Conservation (phyloP, 2,113 vertebrate genomes). For the Callopanchax toddi region DNA sequence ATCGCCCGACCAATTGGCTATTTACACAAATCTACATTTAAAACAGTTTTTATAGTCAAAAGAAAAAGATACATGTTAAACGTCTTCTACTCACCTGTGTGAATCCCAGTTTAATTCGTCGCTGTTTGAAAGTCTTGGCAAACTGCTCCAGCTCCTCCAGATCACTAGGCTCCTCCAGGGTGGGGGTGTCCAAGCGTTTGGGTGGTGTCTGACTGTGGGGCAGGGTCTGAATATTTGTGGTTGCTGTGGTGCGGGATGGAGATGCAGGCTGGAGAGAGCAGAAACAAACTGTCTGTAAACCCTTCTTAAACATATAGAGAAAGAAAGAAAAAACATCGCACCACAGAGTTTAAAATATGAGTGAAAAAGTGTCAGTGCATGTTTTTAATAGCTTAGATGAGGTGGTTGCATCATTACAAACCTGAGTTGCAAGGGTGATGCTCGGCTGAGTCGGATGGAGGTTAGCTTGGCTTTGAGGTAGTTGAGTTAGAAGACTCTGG, state of each 20-base stretch:
- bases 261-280: conserved; percentile 88
- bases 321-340: neutral
- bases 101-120: conserved; percentile 99
- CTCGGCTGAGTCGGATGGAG: conserved; percentile 98
- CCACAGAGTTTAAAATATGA: neutral
- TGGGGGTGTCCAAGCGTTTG: conserved; percentile 97
- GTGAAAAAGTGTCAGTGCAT: neutral
- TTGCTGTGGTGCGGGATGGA: conserved; percentile 96
- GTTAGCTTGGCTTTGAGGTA: conserved; percentile 99
- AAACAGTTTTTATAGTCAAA: neutral
- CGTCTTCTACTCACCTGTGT: conserved; percentile 89
- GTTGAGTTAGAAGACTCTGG: conserved; percentile 97
- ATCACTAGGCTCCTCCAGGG: conserved; percentile 98
- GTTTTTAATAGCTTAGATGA: conserved; percentile 2
- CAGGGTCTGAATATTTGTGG: conserved; percentile 91
- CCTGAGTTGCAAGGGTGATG: conserved; percentile 97
- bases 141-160: conserved; percentile 99
- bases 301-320: neutral
- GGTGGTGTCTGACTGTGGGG: conserved; percentile 96
- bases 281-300: neutral
- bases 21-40: neutral
- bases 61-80: too few relatives aligned
- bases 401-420: conserved; percentile 57
- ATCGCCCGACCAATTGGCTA: neutral
- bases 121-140: conserved; percentile 99